Evolutionary conservation across 2,113 vertebrate genomes (phyloP), one percentile per base, ranked within the genome.

Genomic region (Condylura cristata): DNA sequence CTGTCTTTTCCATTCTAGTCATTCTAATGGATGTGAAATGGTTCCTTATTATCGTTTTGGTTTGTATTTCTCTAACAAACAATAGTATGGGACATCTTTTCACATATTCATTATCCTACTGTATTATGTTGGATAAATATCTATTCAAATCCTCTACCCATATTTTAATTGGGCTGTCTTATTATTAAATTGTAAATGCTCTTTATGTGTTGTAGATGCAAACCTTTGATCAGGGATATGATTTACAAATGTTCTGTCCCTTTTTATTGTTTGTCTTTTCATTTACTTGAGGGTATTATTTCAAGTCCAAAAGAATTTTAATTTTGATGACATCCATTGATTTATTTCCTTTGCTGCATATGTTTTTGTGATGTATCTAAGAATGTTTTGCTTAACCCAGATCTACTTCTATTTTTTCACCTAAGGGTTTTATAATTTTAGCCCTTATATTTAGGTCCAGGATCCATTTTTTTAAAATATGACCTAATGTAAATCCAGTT

Each of bases 171-270:
- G 41, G 24, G 17, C 28, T 74, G 48, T 81, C n/a, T 83, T 86
- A 72, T 75, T 71, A 44, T 9, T 70, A 41, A 94, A 18, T 32
- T 92, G 10, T 32, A 89, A 74, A 30, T 20, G 32, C 68, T 70
- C 34, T 89, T 94, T 74, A 94, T 58, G 74, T 89, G 81, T 78
- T 86, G 63, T 76, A 12, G 85, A 92, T 12, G 56, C 34, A 89
- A 30, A 76, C 82, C 6, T 84, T 41, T 74, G 39, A 82, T 86
- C 14, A 86, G n/a, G 81, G 82, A 58, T 39, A 78, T 60, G 28
- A 93, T 86, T 82, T 92, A 13, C 6, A 86, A 90, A 71, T 75
- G 28, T 63, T 70, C 85, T 56, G 32, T 56, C 48, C 41, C 46
- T 58, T 56, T 85, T 24, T 90, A 56, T 61, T 80, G 26, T 48